phyloP scores from a whole-genome alignment of 2,888 invertebrate species.

The Mythimna pallens region DNA sequence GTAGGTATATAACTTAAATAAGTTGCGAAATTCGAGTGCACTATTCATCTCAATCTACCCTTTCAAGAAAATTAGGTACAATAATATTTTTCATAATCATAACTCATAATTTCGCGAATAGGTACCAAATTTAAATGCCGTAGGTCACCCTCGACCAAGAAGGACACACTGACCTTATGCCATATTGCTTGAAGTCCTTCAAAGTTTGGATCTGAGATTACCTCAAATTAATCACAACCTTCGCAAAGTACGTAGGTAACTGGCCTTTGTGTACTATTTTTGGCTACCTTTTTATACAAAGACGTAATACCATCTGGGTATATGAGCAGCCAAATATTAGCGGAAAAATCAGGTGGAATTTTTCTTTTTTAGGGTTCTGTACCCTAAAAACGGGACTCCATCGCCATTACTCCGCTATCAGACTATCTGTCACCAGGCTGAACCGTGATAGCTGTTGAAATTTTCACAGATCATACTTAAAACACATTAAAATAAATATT shows the following conservation, averaged over 20 bases:
- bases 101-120: slow-evolving; percentile 9
- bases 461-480: too few species aligned
- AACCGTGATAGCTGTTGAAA: too few species aligned
- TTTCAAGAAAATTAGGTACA: not conserved
- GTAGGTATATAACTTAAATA: not conserved
- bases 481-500: too few species aligned
- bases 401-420: too few species aligned
- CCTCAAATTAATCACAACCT: slow-evolving; percentile 23
- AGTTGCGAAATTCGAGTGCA: not conserved
- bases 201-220: slow-evolving; percentile 24
- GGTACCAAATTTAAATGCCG: not conserved
- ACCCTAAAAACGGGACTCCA: too few species aligned
- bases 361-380: too few species aligned
- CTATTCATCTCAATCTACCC: too few species aligned
- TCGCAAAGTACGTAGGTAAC: not conserved
- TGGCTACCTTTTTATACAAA: not conserved
- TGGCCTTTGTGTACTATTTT: slow-evolving; percentile 25
- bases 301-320: not conserved
- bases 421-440: too few species aligned
- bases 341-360: too few species aligned
- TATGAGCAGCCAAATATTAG: not conserved
- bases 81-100: not conserved
- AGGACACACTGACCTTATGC: slow-evolving; percentile 24
- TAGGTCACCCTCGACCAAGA: slow-evolving; percentile 5
- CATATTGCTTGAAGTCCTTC: slow-evolving; percentile 26